Percentiles rank a stretch among this genome's conserved stretches.
Conservation (phyloP, 2,888 invertebrate genomes). For the Acanthococcus lagerstroemiae region DNA sequence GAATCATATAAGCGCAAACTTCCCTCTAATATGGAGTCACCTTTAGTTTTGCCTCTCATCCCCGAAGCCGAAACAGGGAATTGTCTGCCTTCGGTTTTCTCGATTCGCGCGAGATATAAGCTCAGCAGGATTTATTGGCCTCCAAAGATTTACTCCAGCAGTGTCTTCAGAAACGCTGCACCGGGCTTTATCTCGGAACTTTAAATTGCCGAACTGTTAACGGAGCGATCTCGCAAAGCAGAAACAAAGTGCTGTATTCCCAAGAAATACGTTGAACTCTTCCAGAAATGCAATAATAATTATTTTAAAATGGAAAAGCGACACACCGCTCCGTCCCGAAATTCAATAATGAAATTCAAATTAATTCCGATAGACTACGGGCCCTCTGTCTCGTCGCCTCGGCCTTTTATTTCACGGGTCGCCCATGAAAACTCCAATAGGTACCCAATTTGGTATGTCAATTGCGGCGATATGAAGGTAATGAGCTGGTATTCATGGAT, state of each 20-base stretch:
- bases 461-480: no score
- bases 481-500: no score
- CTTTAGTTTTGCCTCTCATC: no score
- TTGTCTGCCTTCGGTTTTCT: neutral
- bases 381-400: no score
- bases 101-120: slow-evolving; percentile 5
- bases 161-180: neutral
- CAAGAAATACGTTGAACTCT: slow-evolving; percentile 14
- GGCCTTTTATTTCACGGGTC: no score
- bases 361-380: slow-evolving; percentile 9
- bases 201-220: slow-evolving; percentile 23
- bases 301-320: slow-evolving; percentile 13
- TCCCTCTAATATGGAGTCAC: no score
- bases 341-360: slow-evolving; percentile 21
- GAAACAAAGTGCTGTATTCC: slow-evolving; percentile 23
- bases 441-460: no score
- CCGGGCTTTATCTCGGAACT: slow-evolving; percentile 6
- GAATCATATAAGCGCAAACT: no score
- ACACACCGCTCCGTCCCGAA: neutral
- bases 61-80: neutral
- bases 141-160: slow-evolving; percentile 19
- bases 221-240: slow-evolving; percentile 10
- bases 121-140: slow-evolving; percentile 18
- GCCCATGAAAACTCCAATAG: no score
- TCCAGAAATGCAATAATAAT: slow-evolving; percentile 15